Percentiles rank a stretch among this genome's conserved stretches.
Conservation (phyloP, 2,797 vertebrate species). For the Carapus acus region DNA sequence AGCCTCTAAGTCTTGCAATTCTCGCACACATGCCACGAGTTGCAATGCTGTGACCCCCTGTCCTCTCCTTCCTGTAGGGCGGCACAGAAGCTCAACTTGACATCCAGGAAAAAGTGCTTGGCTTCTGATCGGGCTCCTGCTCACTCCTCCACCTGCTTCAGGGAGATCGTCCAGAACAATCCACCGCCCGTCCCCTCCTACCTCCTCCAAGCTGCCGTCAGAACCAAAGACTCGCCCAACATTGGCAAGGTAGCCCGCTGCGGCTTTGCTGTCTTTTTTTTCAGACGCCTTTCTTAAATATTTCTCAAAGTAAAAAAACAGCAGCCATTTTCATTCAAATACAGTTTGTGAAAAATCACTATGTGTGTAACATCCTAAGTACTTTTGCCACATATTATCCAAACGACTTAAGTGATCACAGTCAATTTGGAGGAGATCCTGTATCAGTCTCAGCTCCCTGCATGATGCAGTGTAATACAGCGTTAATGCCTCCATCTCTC, state of each 20-base stretch:
- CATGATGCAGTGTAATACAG: conserved; percentile 58
- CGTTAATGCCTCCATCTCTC: conserved; percentile 71
- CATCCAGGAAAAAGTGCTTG: conserved; percentile 86
- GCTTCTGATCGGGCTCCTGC: conserved; percentile 76
- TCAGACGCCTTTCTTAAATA: too few relatives aligned
- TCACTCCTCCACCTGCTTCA: conserved; percentile 88
- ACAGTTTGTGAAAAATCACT: neutral
- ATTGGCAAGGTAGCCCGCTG: conserved; percentile 83
- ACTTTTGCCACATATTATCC: conserved; percentile 28
- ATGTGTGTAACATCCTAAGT: conserved; percentile 20
- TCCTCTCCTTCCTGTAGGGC: conserved; percentile 73
- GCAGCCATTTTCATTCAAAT: too few relatives aligned
- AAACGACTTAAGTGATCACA: conserved; percentile 48
- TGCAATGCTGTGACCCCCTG: neutral
- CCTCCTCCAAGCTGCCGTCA: conserved; percentile 84
- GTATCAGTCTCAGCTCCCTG: conserved; percentile 48
- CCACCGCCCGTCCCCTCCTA: conserved; percentile 86
- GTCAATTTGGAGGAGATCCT: conserved; percentile 61
- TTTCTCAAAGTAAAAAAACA: too few relatives aligned
- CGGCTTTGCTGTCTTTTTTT: neutral
- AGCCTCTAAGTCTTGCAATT: too few relatives aligned
- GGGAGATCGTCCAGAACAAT: conserved; percentile 82
- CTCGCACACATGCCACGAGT: neutral
- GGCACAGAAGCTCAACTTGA: conserved; percentile 93
- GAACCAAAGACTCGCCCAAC: conserved; percentile 86